Percentiles rank a stretch among this genome's conserved stretches.
These are phyloP conservation scores for Stomatorhinus ivindoensis DNA, from an alignment of 2,113 vertebrate genomes.

Conservation along the genomic window DNA sequence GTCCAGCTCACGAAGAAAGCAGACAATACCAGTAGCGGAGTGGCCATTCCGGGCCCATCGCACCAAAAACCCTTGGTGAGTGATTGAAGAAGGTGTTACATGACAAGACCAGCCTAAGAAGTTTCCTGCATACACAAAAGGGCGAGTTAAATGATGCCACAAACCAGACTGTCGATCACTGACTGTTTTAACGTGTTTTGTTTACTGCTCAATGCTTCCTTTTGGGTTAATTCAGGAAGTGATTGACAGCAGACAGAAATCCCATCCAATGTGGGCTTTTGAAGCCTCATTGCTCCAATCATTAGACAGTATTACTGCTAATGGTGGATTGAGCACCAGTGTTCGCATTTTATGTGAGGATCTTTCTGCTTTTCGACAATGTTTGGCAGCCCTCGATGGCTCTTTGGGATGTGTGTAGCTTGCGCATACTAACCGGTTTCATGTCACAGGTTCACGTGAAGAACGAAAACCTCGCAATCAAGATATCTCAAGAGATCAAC, in stretches of 20 bases:
- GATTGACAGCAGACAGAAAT: neutral
- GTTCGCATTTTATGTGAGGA: neutral
- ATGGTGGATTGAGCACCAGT: neutral
- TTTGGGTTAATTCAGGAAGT: neutral
- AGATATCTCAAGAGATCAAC: constrained; percentile 95
- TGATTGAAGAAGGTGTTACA: neutral
- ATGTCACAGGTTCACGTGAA: constrained; percentile 81
- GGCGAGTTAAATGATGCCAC: neutral
- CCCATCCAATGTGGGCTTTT: neutral
- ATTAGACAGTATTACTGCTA: neutral
- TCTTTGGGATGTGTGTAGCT: neutral
- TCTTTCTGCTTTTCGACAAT: neutral
- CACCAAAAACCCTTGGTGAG: constrained; percentile 96
- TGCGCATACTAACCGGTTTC: neutral
- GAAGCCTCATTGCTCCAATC: neutral
- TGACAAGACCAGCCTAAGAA: neutral
- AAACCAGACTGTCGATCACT: neutral
- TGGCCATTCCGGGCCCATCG: constrained; percentile 87
- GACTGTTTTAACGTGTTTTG: neutral
- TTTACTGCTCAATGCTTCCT: neutral
- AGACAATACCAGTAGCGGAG: constrained; percentile 74
- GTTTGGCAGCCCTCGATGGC: neutral
- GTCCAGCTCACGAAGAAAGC: constrained; percentile 96
- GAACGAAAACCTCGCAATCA: constrained; percentile 80
- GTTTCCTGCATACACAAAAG: neutral